Conservation (phyloP, 2,113 vertebrate genomes). For the Plestiodon gilberti region DNA sequence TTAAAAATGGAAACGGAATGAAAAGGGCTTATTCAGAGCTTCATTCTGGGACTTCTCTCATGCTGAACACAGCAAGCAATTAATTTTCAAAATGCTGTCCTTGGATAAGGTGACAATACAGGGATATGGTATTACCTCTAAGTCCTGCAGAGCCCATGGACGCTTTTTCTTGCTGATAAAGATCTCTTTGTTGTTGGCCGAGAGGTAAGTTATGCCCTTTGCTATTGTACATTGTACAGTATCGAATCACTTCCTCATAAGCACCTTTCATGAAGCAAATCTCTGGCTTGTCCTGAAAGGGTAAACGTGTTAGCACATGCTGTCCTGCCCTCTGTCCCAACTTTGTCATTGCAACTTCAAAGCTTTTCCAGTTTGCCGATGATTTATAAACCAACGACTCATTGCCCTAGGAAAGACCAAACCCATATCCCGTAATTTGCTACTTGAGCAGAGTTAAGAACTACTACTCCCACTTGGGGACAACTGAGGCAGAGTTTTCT, state of each 20-base stretch:
- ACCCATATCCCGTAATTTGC: neutral
- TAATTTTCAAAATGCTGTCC: neutral
- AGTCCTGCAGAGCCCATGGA: conserved; percentile 94
- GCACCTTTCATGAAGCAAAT: conserved; percentile 95
- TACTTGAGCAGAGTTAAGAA: neutral
- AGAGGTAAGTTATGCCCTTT: conserved; percentile 82
- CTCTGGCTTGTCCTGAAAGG: conserved; percentile 85
- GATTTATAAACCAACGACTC: neutral
- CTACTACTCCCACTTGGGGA: too few relatives aligned
- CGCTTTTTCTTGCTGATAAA: conserved; percentile 92
- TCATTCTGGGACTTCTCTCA: neutral
- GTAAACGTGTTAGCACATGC: conserved; percentile 16
- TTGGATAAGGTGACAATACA: accelerated
- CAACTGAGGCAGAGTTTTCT: neutral
- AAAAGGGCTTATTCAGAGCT: neutral
- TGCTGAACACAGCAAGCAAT: neutral
- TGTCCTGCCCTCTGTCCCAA: neutral
- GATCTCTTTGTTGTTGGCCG: conserved; percentile 88
- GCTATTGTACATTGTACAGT: conserved; percentile 89
- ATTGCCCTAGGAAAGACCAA: neutral
- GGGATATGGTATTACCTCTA: conserved; percentile 80
- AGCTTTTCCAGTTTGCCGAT: neutral
- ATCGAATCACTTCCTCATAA: conserved; percentile 92
- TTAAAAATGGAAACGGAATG: neutral
- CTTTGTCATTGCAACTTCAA: neutral